Base-by-base conservation (phyloP, 2,888 invertebrate species). In the Clunio marinus region DNA sequence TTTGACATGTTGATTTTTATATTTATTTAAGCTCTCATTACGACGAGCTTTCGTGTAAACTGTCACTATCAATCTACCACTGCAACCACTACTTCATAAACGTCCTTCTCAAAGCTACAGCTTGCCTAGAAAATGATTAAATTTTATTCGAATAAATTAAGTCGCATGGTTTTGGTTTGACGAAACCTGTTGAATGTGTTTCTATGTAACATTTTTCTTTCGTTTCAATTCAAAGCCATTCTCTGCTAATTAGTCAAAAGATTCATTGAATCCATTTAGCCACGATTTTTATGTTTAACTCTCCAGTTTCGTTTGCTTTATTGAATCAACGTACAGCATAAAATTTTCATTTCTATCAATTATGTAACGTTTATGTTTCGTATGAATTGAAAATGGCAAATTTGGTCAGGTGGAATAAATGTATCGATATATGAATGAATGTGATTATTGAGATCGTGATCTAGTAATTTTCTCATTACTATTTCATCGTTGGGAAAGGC, bases 341-440 rank as follows among this genome's bases (percentile, higher is more conserved):
- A 41, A 10, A 10, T 41, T 10, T 41, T n/a, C n/a, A n/a, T n/a
- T 41, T 41, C 41, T 3, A 41, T 41, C 41, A 41, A 41, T 41
- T 41, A 41, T 41, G 41, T 15, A 41, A 41, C 41, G 41, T 41
- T n/a, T n/a, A n/a, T n/a, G 32, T 41, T 41, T 10, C 10, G 15
- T 41, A 41, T 15, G 41, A 10, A n/a, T 32, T 41, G 10, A 15
- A 41, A 41, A n/a, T 41, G 41, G 41, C 41, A 15, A 41, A 41
- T 41, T 41, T 41, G 41, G 41, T 15, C 15, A n/a, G 41, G 15
- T 41, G 15, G n/a, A 41, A 41, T 41, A 41, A n/a, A 41, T 41
- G 41, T n/a, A n/a, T n/a, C n/a, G n/a, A n/a, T n/a, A n/a, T n/a
- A n/a, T 41, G 41, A 41, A 10, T 41, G 41, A 41, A 41, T 41